Conservation (phyloP, 2,113 vertebrate genomes). For the Mustela nigripes region DNA sequence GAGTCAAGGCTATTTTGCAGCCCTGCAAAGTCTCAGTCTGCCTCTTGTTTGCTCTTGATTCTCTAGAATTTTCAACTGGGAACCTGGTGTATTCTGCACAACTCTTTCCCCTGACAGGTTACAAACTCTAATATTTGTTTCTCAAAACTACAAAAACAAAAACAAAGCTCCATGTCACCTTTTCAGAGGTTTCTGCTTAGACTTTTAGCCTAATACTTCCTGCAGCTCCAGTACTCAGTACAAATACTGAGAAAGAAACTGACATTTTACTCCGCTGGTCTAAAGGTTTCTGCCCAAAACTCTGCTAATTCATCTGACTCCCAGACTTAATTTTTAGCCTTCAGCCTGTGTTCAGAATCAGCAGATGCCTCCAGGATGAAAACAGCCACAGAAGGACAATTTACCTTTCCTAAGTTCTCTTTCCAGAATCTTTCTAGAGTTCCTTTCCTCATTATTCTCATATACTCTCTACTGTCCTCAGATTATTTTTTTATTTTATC, state of each 20-base stretch:
- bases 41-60: neutral
- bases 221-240: neutral
- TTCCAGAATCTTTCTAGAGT: neutral
- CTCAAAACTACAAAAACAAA: neutral
- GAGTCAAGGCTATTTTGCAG: neutral
- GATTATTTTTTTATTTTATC: conserved; percentile 8
- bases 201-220: neutral
- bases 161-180: neutral
- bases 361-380: neutral
- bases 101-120: neutral
- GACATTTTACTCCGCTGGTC: neutral
- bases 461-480: neutral
- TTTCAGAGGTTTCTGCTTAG: conserved; percentile 12
- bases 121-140: conserved; percentile 21
- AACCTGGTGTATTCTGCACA: neutral
- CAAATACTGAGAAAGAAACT: neutral
- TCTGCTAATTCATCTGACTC: neutral
- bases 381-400: neutral
- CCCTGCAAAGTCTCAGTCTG: neutral
- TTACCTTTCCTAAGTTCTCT: neutral
- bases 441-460: neutral
- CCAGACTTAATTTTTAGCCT: neutral
- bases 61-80: neutral
- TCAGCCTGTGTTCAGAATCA: neutral
- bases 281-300: neutral